These are phyloP conservation scores for Colaptes auratus DNA, from an alignment of 2,113 vertebrate species.

Conservation along the genomic window DNA sequence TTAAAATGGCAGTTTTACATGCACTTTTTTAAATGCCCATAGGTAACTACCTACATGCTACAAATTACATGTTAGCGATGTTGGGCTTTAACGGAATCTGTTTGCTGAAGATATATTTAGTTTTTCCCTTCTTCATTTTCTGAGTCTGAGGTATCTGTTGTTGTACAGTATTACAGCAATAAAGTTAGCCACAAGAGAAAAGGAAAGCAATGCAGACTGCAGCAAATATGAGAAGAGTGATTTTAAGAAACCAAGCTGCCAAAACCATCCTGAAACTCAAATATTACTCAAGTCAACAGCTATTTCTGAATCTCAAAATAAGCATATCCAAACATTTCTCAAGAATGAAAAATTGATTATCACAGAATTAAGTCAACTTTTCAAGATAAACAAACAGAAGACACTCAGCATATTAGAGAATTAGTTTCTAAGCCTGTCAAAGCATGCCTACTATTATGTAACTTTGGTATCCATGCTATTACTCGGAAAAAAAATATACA, in stretches of 20 bases:
- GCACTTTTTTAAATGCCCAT: background rate
- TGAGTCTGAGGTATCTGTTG: conserved; percentile 21
- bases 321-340: background rate
- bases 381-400: conserved; percentile 7
- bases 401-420: background rate
- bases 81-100: background rate
- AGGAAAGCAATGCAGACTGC: conserved; percentile 26
- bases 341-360: background rate
- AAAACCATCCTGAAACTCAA: conserved; percentile 15
- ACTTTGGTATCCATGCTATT: background rate
- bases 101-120: background rate
- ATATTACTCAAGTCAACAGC: background rate
- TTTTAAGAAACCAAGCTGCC: conserved; percentile 34
- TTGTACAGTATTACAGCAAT: background rate
- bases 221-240: background rate
- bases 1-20: background rate
- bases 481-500: background rate
- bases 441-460: background rate
- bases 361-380: conserved; percentile 1
- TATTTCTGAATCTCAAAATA: conserved; percentile 21
- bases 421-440: background rate
- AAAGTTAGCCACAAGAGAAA: conserved; percentile 25
- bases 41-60: background rate
- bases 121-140: conserved; percentile 22
- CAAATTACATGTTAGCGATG: background rate